phyloP scores from a whole-genome alignment of 2,113 vertebrate genomes.

The Pachypanchax playfairii region DNA sequence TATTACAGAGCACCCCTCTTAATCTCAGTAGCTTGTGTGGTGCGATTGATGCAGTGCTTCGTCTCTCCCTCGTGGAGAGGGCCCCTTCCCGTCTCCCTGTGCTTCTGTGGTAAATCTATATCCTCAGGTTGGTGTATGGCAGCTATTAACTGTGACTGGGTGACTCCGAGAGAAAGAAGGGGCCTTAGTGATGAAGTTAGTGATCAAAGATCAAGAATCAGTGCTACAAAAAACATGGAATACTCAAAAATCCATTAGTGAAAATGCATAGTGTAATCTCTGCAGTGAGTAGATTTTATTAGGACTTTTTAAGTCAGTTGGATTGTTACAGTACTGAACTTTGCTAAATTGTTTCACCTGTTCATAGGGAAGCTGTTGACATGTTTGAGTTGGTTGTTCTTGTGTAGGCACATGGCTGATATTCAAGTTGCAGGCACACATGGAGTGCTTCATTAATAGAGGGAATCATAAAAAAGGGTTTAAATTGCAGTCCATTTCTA shows the following conservation, averaged over 20 bases:
- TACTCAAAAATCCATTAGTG: slow-evolving; percentile 18
- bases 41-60: slow-evolving; percentile 68
- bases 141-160: slow-evolving; percentile 38
- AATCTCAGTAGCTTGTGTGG: slow-evolving; percentile 80
- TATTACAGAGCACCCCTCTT: slow-evolving; percentile 74
- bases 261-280: slow-evolving; percentile 37
- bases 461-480: slow-evolving; percentile 28
- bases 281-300: slow-evolving; percentile 19
- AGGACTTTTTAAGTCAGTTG: slow-evolving; percentile 22
- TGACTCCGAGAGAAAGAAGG: slow-evolving; percentile 41
- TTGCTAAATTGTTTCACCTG: slow-evolving; percentile 29
- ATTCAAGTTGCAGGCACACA: slow-evolving; percentile 64
- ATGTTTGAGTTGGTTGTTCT: slow-evolving; percentile 47
- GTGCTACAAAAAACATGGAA: slow-evolving; percentile 17
- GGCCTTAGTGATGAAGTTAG: slow-evolving; percentile 32
- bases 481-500: slow-evolving; percentile 41
- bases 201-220: slow-evolving; percentile 24
- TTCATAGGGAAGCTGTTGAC: slow-evolving; percentile 25
- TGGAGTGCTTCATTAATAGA: slow-evolving; percentile 34
- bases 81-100: slow-evolving; percentile 54
- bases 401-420: slow-evolving; percentile 69
- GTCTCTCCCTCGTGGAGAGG: slow-evolving; percentile 43
- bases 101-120: slow-evolving; percentile 56
- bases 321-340: slow-evolving; percentile 46
- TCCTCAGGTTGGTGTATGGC: slow-evolving; percentile 42